Conservation (phyloP, 37 sponge, comb jelly and placozoan species). For the Mnemiopsis leidyi region DNA sequence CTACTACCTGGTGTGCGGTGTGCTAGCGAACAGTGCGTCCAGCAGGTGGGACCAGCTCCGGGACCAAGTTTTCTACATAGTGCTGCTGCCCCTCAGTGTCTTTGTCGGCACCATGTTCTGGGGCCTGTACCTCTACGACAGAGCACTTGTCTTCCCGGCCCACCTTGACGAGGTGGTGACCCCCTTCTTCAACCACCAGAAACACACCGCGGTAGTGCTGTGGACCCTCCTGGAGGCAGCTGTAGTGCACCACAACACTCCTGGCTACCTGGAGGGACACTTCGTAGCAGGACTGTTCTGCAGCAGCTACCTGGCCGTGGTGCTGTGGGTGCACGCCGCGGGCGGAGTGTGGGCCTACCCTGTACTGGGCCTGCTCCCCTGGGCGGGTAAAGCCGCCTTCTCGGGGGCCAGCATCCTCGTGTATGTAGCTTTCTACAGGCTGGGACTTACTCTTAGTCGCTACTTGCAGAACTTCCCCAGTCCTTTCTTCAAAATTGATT, state of each 20-base stretch:
- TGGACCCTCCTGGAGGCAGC: background rate
- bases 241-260: slow-evolving; percentile 6
- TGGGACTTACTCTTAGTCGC: background rate
- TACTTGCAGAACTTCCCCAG: background rate
- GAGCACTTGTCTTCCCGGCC: slow-evolving; percentile 9
- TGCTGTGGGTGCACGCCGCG: background rate
- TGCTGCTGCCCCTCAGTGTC: background rate
- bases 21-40: background rate
- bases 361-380: background rate
- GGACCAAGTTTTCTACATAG: background rate
- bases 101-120: slow-evolving; percentile 25
- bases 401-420: background rate
- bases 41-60: background rate
- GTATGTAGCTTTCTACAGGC: slow-evolving; percentile 4
- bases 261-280: background rate
- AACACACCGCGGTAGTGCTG: background rate
- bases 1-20: background rate
- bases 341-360: slow-evolving; percentile 24
- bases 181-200: slow-evolving; percentile 53
- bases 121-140: slow-evolving; percentile 20
- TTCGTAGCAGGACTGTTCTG: background rate
- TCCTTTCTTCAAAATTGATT: too few relatives aligned
- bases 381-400: background rate
- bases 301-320: background rate
- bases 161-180: slow-evolving; percentile 21